These are phyloP conservation scores for Leptinotarsa juncta DNA, from an alignment of 2,888 invertebrate genomes.

Conservation along the genomic window DNA sequence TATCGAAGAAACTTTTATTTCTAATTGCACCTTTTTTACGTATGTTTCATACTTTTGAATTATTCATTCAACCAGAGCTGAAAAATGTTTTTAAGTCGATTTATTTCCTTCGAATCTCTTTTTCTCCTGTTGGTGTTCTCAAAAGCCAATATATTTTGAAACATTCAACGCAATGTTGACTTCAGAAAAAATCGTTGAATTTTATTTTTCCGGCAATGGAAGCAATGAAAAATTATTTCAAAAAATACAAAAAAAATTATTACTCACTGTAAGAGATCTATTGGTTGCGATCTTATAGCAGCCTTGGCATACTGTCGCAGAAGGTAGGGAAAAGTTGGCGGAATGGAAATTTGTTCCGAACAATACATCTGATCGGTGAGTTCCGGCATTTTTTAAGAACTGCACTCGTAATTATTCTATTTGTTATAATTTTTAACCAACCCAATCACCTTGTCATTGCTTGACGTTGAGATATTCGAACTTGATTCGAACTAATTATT, in stretches of 20 bases:
- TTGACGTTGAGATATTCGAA: neutral
- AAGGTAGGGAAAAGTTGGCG: constrained; percentile 84
- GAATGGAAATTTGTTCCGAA: constrained; percentile 85
- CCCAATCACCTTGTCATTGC: constrained; percentile 12
- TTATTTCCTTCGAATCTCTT: too few relatives aligned
- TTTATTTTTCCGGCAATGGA: neutral
- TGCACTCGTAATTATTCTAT: neutral
- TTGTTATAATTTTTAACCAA: neutral
- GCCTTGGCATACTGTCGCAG: constrained; percentile 91
- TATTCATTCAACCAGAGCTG: too few relatives aligned
- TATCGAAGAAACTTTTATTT: too few relatives aligned
- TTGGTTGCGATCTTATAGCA: constrained; percentile 90
- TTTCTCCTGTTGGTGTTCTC: too few relatives aligned
- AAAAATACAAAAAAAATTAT: too few relatives aligned
- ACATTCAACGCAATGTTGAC: too few relatives aligned
- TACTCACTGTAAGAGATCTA: constrained; percentile 76
- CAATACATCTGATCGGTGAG: constrained; percentile 80
- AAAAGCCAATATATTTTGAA: too few relatives aligned
- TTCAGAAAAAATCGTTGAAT: too few relatives aligned
- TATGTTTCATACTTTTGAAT: too few relatives aligned
- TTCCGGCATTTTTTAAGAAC: constrained; percentile 69
- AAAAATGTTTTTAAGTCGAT: too few relatives aligned
- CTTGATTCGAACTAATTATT: neutral
- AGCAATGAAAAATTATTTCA: neutral
- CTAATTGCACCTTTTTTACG: too few relatives aligned